phyloP scores from a whole-genome alignment of 1,140 invertebrate species.

The Eriocheir sinensis region DNA sequence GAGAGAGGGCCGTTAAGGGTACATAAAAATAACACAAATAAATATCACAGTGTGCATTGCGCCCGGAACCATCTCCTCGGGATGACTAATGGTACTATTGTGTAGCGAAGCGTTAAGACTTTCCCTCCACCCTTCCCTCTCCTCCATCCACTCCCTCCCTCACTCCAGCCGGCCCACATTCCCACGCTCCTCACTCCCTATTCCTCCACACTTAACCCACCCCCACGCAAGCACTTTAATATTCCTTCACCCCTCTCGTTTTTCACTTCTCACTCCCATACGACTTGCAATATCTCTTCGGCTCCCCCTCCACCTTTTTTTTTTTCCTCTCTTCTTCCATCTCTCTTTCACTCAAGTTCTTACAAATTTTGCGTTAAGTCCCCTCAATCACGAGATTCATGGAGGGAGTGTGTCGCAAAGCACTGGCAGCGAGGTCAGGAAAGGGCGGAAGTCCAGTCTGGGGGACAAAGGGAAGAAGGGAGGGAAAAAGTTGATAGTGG shows the following conservation, averaged over 20 bases:
- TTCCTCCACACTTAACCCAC: background rate
- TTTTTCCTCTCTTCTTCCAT: no score
- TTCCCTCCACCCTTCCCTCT: background rate
- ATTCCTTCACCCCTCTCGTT: background rate
- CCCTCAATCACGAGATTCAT: background rate
- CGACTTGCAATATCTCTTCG: background rate
- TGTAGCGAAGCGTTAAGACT: constrained; percentile 1
- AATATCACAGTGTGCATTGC: background rate
- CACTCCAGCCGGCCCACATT: background rate
- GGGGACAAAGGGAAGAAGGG: background rate
- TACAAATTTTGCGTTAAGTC: background rate
- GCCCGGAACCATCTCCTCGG: background rate
- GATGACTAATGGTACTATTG: background rate
- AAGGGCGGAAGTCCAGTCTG: no score
- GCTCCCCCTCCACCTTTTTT: background rate
- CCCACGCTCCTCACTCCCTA: background rate
- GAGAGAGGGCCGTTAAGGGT: background rate
- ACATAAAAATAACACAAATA: background rate
- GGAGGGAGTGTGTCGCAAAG: background rate
- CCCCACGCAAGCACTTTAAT: background rate
- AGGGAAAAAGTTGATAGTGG: background rate
- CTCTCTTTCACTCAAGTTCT: background rate
- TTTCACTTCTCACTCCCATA: background rate
- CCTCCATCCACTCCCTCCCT: background rate
- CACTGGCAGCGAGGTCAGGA: background rate